Conservation (phyloP, 2,888 invertebrate species). For the Yponomeuta evonymella region DNA sequence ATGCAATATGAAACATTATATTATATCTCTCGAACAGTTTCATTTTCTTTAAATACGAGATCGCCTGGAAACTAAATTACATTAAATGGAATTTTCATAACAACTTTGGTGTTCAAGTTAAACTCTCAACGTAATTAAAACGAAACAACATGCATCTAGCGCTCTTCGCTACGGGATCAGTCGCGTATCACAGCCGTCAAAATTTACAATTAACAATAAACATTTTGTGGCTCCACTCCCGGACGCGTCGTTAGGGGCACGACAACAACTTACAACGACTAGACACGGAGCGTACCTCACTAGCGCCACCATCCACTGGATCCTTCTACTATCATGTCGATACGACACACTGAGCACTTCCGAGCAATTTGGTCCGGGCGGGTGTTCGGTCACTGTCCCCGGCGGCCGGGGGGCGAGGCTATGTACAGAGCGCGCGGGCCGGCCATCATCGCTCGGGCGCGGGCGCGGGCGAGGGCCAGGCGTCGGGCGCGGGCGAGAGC, state of each 20-base stretch:
- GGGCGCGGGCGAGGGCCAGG: constrained; percentile 33
- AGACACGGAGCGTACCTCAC: constrained; percentile 15
- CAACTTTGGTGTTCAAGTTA: constrained; percentile 3
- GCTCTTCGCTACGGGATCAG: constrained; percentile 28
- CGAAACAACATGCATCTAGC: constrained; percentile 12
- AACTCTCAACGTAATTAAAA: not conserved
- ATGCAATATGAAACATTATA: not conserved
- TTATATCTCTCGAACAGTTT: not conserved
- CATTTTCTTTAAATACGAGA: not conserved
- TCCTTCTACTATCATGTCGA: not conserved
- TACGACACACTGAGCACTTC: constrained; percentile 15
- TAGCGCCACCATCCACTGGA: not conserved
- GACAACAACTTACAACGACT: constrained; percentile 22
- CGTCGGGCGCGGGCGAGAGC: constrained; percentile 47
- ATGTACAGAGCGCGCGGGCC: constrained; percentile 13
- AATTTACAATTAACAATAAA: constrained; percentile 27
- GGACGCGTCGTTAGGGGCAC: not conserved
- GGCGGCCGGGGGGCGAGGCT: not conserved
- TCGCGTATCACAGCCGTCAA: constrained; percentile 45
- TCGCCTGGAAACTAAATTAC: not conserved
- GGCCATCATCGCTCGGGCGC: constrained; percentile 16
- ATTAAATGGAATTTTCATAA: not conserved
- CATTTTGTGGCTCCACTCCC: constrained; percentile 25
- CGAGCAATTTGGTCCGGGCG: not conserved
- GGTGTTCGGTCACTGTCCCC: not conserved